Evolutionary conservation across 1,140 invertebrate species (phyloP), one percentile per base, ranked within the genome.

Genomic region (Leptopilina boulardi): DNA sequence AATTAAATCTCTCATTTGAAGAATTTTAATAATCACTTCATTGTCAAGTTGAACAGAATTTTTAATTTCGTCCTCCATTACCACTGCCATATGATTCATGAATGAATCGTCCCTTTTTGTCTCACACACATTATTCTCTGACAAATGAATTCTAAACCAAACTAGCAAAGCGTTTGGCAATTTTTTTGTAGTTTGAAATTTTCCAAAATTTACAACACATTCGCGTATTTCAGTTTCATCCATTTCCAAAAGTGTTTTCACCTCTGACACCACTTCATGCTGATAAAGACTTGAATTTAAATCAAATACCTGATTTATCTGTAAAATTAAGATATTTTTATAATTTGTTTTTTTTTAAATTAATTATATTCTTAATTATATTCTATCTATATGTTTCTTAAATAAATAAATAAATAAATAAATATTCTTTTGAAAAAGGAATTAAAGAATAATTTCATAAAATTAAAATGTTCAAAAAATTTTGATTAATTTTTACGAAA

Each of bases 231-330:
- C 77, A 10, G 73, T 79, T 73, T 84, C 76, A 51, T 82, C 81
- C 30, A 89, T 84, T 83, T 87, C 80, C 73, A 80, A 71, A 15
- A 89, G 21, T 71, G 73, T 77, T 73, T 75, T 80, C 73, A 70
- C 71, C 13, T 87, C 82, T 4, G 86, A 87, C 23, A 86, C 47
- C 9, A 79, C 34, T 47, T 81, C 75, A 66, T 71, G 83, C 18
- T 79, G 75, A 76, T 88, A 87, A 18, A 84, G 79, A 79, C 81
- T 86, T 47, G 83, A 83, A 80, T 87, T 86, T 9, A 89, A 82
- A 81, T 89, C 86, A 66, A 88, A 87, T 66, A 87, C 73, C 80
- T 89, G 87, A 77, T 86, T 84, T 21, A 87, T 86, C 85, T 88
- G 75, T 38, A 85, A 80, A 47, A n/a, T n/a, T n/a, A n/a, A n/a